These are phyloP conservation scores for Lichenostomus cassidix DNA, from an alignment of 2,113 vertebrate species.

Conservation along the genomic window DNA sequence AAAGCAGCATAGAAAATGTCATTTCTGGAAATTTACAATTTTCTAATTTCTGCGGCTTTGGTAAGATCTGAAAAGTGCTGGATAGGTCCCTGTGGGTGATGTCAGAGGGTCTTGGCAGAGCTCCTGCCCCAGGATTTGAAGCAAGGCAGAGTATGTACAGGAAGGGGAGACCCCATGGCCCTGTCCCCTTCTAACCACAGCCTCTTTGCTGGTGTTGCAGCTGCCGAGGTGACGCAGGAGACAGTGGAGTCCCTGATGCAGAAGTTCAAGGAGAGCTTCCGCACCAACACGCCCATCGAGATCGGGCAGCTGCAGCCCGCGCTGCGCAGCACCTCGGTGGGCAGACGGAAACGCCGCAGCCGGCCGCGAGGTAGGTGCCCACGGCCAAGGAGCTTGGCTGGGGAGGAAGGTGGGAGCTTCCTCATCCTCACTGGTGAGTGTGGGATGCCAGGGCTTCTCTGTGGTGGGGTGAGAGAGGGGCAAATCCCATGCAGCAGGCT, in stretches of 20 bases:
- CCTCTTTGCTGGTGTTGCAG: slow-evolving; percentile 68
- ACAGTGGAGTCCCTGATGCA: slow-evolving; percentile 95
- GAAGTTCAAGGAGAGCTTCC: slow-evolving; percentile 97
- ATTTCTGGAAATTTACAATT: rapidly evolving
- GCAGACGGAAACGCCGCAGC: slow-evolving; percentile 84
- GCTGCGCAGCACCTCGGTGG: slow-evolving; percentile 80
- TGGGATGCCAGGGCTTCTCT: not conserved
- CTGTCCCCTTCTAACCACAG: slow-evolving; percentile 11
- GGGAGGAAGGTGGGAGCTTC: not conserved
- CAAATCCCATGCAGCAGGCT: not conserved
- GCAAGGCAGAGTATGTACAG: rapidly evolving
- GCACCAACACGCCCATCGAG: slow-evolving; percentile 88
- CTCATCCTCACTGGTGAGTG: rapidly evolving
- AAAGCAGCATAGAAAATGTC: rapidly evolving
- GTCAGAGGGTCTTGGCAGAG: not conserved
- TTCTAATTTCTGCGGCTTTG: not conserved
- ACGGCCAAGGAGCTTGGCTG: rapidly evolving
- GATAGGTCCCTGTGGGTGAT: not conserved
- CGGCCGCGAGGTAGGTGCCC: slow-evolving; percentile 82
- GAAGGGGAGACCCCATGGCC: not conserved
- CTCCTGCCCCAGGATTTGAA: rapidly evolving
- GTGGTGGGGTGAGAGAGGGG: not conserved
- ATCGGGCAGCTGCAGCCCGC: slow-evolving; percentile 90
- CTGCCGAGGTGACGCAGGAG: slow-evolving; percentile 84
- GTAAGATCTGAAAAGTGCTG: not conserved